Evolutionary conservation across 2,797 vertebrate species (phyloP).

Genomic region (Takifugu rubripes): DNA sequence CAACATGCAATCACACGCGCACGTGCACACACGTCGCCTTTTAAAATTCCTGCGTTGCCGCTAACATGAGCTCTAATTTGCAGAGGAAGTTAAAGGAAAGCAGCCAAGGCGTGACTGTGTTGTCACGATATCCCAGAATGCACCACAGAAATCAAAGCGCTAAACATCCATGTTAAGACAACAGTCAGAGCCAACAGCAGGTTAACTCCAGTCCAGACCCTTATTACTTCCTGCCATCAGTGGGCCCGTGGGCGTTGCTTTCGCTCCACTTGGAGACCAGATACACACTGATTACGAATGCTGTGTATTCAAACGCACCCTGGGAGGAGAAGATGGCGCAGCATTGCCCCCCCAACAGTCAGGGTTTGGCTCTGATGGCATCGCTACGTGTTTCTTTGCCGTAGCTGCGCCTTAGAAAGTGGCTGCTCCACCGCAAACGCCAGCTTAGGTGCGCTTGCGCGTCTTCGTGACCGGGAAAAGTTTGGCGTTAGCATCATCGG

Average conservation of each 20-base stretch:
- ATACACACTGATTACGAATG: background rate
- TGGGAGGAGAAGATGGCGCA: slow-evolving; percentile 17
- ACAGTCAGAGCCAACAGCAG: background rate
- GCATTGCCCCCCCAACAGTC: background rate
- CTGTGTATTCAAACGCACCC: background rate
- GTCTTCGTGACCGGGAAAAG: too few species aligned
- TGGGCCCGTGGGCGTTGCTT: background rate
- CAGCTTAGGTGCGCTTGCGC: too few species aligned
- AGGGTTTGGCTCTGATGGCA: background rate
- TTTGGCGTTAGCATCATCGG: too few species aligned
- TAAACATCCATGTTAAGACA: background rate
- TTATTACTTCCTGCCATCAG: background rate
- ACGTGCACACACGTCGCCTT: slow-evolving; percentile 1
- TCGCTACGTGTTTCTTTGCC: background rate
- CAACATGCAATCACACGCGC: background rate
- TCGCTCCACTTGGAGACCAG: background rate
- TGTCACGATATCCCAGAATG: background rate
- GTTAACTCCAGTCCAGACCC: too few species aligned
- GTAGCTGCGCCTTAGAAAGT: too few species aligned
- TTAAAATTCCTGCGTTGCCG: too few species aligned
- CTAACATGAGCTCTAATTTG: too few species aligned
- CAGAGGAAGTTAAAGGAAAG: background rate
- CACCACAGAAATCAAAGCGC: background rate
- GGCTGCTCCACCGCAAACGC: too few species aligned
- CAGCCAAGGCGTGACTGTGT: background rate